Conservation (phyloP, 2,797 vertebrate genomes). For the Moxostoma hubbsi region DNA sequence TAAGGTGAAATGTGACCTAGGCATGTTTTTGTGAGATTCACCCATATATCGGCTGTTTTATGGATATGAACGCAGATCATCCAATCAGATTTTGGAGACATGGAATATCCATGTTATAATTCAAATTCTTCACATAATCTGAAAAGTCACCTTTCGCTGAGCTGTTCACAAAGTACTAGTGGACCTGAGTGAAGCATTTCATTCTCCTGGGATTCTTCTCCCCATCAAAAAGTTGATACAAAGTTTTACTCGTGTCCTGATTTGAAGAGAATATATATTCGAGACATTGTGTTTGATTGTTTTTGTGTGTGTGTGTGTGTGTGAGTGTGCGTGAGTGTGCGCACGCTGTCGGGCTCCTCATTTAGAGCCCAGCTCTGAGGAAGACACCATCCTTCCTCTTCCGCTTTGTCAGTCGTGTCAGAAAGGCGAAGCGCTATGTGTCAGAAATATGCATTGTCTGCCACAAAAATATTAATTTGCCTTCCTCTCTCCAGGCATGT, state of each 20-base stretch:
- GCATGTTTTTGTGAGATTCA: background rate
- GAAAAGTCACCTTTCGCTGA: slow-evolving; percentile 3
- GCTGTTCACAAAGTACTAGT: slow-evolving; percentile 31
- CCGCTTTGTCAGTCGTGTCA: slow-evolving; percentile 57
- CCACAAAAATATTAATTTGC: slow-evolving; percentile 58
- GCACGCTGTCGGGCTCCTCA: slow-evolving; percentile 34
- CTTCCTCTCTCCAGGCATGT: slow-evolving; percentile 74
- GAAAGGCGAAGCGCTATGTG: slow-evolving; percentile 38
- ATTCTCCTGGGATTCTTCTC: slow-evolving; percentile 18
- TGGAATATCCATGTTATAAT: background rate
- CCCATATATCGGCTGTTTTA: background rate
- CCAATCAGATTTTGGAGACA: background rate
- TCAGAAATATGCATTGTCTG: slow-evolving; percentile 49
- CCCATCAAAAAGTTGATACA: slow-evolving; percentile 37
- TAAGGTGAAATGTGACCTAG: background rate
- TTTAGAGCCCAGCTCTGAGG: slow-evolving; percentile 51
- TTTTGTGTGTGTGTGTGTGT: background rate
- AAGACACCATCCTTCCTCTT: slow-evolving; percentile 35
- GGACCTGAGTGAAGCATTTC: slow-evolving; percentile 18
- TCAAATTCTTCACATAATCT: slow-evolving; percentile 10
- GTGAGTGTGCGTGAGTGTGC: too few species aligned
- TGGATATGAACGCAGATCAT: background rate
- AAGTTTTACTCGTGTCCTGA: slow-evolving; percentile 26
- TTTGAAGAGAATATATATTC: slow-evolving; percentile 24
- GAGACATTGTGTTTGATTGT: background rate